Evolutionary conservation across 1,140 invertebrate species (phyloP), one percentile per base, ranked within the genome.

Genomic region (Zelostemma sp.): DNA sequence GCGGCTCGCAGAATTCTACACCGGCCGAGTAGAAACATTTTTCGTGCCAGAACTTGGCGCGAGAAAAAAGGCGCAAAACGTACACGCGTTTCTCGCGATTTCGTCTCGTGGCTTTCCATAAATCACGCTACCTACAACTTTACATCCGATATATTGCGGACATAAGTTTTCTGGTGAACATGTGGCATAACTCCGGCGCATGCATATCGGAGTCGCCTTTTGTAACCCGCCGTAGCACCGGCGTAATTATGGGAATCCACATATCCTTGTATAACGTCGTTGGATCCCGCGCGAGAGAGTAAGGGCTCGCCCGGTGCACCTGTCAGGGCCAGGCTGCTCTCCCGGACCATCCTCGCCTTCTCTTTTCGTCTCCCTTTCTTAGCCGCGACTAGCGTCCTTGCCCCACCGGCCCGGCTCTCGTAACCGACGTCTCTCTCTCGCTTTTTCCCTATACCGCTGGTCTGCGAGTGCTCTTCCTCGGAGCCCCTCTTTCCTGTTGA

Each of bases 241-340:
- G 49, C 61, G 73, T 80, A 79, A 82, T 81, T 81, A 78, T 74
- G 75, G 68, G 77, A 79, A 79, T 76, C 63, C 77, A 53, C 65
- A 4, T 28, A 69, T 75, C 69, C 73, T 63, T 68, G 55, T 66
- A 66, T 73, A 72, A 73, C 57, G 68, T 64, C 73, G 72, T 73
- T 73, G 73, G 70, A 63, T 66, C 73, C 68, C 65, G 62, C 63
- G 41, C 56, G 11, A 6, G n/a, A 33, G 45, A 55, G 48, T 8
- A 25, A 8, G 63, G 63, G 72, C 61, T 68, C 48, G 75, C 72
- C 68, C 65, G 68, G 53, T 78, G 77, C 75, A 78, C 80, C 80
- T 80, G 79, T 76, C 73, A 71, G 66, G 72, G 58, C 65, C 57
- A 60, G 35, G 49, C 64, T 70, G 54, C 55, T 72, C 68, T 61